phyloP scores from a whole-genome alignment of 1,140 invertebrate species.

The Aphelinus certus region DNA sequence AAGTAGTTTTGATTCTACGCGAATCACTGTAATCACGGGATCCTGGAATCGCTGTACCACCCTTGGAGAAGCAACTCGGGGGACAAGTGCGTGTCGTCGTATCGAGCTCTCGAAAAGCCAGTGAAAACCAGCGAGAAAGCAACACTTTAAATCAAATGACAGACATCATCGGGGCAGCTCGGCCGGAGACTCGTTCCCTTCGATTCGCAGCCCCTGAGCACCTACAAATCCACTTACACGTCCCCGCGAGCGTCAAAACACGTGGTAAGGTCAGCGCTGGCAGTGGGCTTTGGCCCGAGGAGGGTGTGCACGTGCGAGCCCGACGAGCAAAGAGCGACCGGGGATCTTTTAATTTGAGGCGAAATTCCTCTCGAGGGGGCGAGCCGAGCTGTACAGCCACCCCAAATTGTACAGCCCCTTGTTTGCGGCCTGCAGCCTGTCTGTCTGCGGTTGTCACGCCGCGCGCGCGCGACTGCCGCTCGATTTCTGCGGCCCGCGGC shows the following conservation, averaged over 20 bases:
- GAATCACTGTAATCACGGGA: no score
- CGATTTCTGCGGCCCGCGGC: no score
- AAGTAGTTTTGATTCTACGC: no score
- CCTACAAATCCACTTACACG: constrained; percentile 40
- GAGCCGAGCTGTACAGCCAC: constrained; percentile 41
- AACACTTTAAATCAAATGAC: constrained; percentile 16
- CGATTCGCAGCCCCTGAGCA: background rate
- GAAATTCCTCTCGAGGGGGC: constrained; percentile 59
- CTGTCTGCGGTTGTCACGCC: no score
- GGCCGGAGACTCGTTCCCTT: no score
- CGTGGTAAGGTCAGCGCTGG: background rate
- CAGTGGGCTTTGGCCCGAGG: background rate
- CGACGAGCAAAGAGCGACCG: constrained; percentile 39
- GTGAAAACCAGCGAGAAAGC: no score
- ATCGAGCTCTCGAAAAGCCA: no score
- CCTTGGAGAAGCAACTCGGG: no score
- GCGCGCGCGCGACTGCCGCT: no score
- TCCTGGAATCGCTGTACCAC: no score
- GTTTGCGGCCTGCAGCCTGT: background rate
- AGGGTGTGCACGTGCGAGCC: constrained; percentile 30
- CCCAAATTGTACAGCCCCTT: constrained; percentile 50
- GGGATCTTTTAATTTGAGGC: constrained; percentile 62
- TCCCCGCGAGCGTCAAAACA: constrained; percentile 28
- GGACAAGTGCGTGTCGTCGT: no score
- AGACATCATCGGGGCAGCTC: constrained; percentile 2